Conservation (phyloP, 2,113 vertebrate species). For the Mobula hypostoma region DNA sequence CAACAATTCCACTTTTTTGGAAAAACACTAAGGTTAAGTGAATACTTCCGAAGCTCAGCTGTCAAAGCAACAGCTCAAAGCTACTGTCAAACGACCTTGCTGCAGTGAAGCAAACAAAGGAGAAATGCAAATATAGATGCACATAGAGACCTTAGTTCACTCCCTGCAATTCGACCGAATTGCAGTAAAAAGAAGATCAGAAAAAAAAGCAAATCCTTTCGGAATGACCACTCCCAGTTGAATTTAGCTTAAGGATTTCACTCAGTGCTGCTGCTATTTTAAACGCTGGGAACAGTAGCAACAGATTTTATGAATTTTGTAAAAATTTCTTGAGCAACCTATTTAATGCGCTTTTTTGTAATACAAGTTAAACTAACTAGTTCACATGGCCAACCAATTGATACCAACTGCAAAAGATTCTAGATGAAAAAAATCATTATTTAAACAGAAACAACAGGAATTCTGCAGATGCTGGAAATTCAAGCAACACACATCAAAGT, state of each 20-base stretch:
- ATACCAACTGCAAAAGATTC: background rate
- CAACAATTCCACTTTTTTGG: background rate
- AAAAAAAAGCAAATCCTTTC: background rate
- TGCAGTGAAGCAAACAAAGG: background rate
- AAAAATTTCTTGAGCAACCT: background rate
- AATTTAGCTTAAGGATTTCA: constrained; percentile 3
- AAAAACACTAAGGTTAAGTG: background rate
- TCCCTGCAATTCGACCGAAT: background rate
- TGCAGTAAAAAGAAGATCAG: background rate
- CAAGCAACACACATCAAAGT: no score
- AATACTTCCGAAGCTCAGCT: background rate
- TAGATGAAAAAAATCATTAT: background rate
- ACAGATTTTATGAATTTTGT: constrained; percentile 1
- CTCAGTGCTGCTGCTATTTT: background rate
- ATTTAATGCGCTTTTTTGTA: background rate
- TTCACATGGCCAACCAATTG: background rate
- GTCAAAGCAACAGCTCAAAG: constrained; percentile 20
- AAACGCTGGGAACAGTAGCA: background rate
- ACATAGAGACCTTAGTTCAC: background rate
- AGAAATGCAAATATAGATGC: background rate
- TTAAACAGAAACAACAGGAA: no score
- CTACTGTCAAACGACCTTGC: background rate
- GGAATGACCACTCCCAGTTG: background rate
- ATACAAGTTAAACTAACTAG: background rate
- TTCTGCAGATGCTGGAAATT: no score